Percentiles rank a stretch among this genome's conserved stretches.
Evolutionary conservation across 2,797 vertebrate species (phyloP).

Genomic region (Characodon lateralis): DNA sequence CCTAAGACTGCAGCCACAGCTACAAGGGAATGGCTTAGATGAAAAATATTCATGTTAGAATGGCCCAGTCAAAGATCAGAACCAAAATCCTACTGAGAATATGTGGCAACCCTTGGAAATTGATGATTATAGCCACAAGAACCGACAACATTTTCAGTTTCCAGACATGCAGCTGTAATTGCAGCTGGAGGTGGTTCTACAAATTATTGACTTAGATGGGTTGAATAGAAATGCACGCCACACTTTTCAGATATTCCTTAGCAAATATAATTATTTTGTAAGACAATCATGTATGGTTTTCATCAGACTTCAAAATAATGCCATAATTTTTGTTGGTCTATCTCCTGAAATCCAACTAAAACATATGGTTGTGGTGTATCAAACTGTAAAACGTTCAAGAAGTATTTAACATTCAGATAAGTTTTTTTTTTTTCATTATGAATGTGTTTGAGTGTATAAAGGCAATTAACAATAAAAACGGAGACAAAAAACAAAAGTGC

Average conservation of each 20-base stretch:
- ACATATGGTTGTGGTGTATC: neutral
- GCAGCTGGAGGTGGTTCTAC: neutral
- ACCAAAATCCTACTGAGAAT: no score
- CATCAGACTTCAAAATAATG: no score
- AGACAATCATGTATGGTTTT: neutral
- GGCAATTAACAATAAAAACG: neutral
- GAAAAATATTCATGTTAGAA: no score
- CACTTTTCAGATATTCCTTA: neutral
- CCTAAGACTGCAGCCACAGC: no score
- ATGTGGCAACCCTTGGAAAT: no score
- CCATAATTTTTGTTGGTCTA: no score
- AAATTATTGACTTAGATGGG: neutral
- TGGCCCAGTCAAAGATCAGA: no score
- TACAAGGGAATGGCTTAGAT: no score
- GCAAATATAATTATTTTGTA: neutral
- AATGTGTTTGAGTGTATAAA: neutral
- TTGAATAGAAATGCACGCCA: neutral
- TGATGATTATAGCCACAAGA: no score
- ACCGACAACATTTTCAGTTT: neutral
- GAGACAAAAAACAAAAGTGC: constrained; percentile 42
- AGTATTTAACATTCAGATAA: neutral
- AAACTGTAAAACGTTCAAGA: neutral
- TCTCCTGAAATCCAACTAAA: neutral
- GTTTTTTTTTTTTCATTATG: neutral
- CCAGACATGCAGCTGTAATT: neutral